Base-by-base conservation (phyloP, 1,140 invertebrate species). In the Cotesia chilonis region DNA sequence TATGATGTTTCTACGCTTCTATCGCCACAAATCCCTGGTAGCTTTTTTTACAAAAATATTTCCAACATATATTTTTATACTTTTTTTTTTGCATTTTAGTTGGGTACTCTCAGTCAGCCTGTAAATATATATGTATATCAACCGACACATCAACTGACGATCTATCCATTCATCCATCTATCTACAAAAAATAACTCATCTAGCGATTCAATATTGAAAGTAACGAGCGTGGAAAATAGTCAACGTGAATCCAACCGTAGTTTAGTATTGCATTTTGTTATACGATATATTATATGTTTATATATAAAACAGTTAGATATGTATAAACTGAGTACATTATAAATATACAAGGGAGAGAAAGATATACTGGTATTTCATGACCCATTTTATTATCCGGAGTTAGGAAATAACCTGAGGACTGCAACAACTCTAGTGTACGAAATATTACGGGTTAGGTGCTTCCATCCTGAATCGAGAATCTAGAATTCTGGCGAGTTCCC, bases 301-400 rank as follows among this genome's bases (percentile, higher is more conserved):
- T 28, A 28, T 28, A 28, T 28, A 28, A 28, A 28, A 28, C 28
- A 28, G 28, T 28, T 28, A 28, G 28, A 3, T 28, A 28, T 28
- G 28, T 28, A 28, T 28, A 28, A 28, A 28, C 28, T 28, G 28
- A 28, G 28, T 28, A 28, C 2, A 28, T 28, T 28, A 28, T 28
- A 68, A 67, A 47, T 52, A 60, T 41, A 41, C 5, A 47, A 10
- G 2, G 5, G 28, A 28, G 3, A 47, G 12, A 10, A 9, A 10
- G 28, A 28, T 4, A 47, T 14, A 66, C 37, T 37, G 35, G 35
- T 54, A 63, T 70, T 55, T 35, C 63, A 57, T 72, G 70, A 72
- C 70, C 70, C 54, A 72, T 72, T 71, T 67, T 51, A 67, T 55
- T 59, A 72, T 72, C 70, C 64, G n/a, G 3, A 66, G 64, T 66